Base-by-base conservation (phyloP, 2,113 vertebrate species). In the Megaceryle torquata region DNA sequence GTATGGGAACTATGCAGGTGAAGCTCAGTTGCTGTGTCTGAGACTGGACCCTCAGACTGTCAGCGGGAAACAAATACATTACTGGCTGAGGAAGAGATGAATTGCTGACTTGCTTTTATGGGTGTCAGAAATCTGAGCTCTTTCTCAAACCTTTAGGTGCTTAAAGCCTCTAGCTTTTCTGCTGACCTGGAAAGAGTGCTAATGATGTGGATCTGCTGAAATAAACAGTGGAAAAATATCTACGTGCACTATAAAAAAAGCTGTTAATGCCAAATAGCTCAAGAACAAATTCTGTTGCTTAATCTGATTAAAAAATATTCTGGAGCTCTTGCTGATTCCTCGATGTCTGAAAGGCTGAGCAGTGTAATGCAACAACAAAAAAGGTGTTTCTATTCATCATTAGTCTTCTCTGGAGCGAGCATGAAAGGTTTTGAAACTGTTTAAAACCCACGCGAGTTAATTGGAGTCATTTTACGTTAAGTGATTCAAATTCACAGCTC, bases 241-340 rank as follows among this genome's bases (percentile, higher is more conserved):
- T 54, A 0, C 0, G 0, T 69, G 59, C 37, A 26, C 37, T n/a
- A 5, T 13, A 18, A 54, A 41, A 57, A 24, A 50, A 12, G 35
- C 19, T 21, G 12, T 2, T 20, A 37, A 57, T n/a, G 25, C 63
- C 51, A 87, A 26, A 59, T 25, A 35, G 20, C 21, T 59, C 29
- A 57, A 60, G 68, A 83, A 61, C 17, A 65, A 53, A 53, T 24
- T 61, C 28, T 75, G 0, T 39, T 67, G 15, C 12, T 68, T 44
- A 20, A 69, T 37, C n/a, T 37, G 22, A 46, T 87, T 25, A 26
- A 79, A 65, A 95, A 65, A 4, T 37, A 41, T 17, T 64, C 11
- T 24, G 51, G 57, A 82, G 33, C 60, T 86, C 57, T 44, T 65
- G 21, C 10, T 59, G 86, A 21, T 88, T 67, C 74, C n/a, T 65